Evolutionary conservation across 35 echinoderm and acorn worm species (phyloP), one percentile per base, ranked within the genome.

Genomic region (Stichopus chloronotus): DNA sequence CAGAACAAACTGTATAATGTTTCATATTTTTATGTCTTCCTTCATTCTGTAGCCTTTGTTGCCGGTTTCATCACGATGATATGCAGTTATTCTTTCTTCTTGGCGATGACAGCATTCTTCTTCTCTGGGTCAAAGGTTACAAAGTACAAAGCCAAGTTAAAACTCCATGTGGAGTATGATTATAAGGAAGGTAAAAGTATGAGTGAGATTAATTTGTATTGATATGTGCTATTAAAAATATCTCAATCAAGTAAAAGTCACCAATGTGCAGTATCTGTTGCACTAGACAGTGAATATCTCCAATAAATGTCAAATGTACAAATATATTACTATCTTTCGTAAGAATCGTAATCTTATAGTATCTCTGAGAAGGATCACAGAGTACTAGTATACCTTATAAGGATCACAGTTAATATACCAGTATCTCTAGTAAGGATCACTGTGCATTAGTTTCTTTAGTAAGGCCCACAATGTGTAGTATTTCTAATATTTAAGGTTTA

Each of bases 71-170:
- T 96, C 13, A 95, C 96, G 88, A 83, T 94, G 60, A 13, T 99
- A 10, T 91, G 93, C 57, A 99, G 94, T 68, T 99, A 99, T 60
- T 95, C 95, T 11, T 96, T 96, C 85, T 99, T 96, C 71, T 68
- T 93, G 55, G 81, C 92, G 5, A 88, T 99, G 59, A 57, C 72
- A 7, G 83, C 94, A 9, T 99, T 99, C 94, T 99, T 96, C 87
- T 95, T 94, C 72, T 68, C 92, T 22, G 95, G 95, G 55, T 99
- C 97, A 87, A 99, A 99, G 91, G 92, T 95, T 68, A 99, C 97
- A 4, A 96, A 90, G 83, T 96, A 95, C 92, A 95, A 95, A 88
- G 93, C 97, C 25, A 89, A 81, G 6, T 92, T 90, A 25, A 99
- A 99, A 92, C 72, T 92, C 55, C 59, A 90, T 25, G 63, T 98